Percentiles rank a stretch among this genome's conserved stretches.
phyloP scores from a whole-genome alignment of 1,140 invertebrate species.

The Octopus sinensis region DNA sequence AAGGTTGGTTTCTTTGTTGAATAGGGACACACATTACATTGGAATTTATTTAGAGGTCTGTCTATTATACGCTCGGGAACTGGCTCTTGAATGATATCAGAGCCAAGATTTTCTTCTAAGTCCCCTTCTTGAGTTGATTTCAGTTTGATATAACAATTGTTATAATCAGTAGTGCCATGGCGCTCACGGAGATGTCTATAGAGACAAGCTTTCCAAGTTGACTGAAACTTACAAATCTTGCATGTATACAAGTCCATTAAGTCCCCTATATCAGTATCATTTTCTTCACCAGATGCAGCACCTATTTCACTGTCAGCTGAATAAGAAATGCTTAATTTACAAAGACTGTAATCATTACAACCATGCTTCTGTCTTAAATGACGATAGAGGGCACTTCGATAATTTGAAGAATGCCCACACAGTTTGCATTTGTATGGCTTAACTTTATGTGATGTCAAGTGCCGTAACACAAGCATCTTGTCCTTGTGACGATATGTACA shows the following conservation, averaged over 20 bases:
- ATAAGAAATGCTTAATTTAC: conserved; percentile 35
- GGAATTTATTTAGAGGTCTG: conserved; percentile 37
- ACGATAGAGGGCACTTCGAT: conserved; percentile 39
- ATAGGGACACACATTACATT: conserved; percentile 76
- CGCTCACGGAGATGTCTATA: conserved; percentile 32
- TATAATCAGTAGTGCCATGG: conserved; percentile 33
- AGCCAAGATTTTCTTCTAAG: background rate
- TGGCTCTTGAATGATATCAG: background rate
- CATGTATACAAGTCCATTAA: conserved; percentile 33
- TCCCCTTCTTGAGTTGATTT: background rate
- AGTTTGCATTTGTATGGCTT: conserved; percentile 44
- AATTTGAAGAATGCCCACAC: conserved; percentile 42
- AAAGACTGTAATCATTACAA: conserved; percentile 29
- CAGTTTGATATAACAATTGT: conserved; percentile 8
- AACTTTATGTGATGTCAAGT: conserved; percentile 42
- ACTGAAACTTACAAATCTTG: conserved; percentile 42
- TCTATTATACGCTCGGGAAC: conserved; percentile 1
- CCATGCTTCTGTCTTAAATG: conserved; percentile 42
- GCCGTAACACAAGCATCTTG: conserved; percentile 39
- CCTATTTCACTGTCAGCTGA: background rate
- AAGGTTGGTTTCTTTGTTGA: conserved; percentile 65
- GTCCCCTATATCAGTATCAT: conserved; percentile 16
- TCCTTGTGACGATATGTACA: conserved; percentile 42
- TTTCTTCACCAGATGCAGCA: background rate
- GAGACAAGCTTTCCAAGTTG: conserved; percentile 32